Evolutionary conservation across 2,113 vertebrate genomes (phyloP).

Genomic region (Calidris pygmaea): DNA sequence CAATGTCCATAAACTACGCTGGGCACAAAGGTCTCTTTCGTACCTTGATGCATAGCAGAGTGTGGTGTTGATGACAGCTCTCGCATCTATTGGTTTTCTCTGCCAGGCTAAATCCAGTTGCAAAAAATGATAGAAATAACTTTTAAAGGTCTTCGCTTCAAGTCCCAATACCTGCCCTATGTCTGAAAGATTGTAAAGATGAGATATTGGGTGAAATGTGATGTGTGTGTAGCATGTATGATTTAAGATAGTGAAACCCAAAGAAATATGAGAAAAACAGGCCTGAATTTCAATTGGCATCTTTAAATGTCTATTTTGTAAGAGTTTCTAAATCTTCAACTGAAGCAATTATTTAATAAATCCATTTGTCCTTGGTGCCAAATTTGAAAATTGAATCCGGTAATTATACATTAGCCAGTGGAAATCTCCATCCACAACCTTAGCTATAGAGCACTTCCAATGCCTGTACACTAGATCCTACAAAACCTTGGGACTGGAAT

Average conservation of each 20-base stretch:
- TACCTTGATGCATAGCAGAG: constrained; percentile 44
- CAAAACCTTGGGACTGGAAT: not conserved
- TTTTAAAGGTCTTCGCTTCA: constrained; percentile 59
- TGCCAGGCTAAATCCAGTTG: constrained; percentile 29
- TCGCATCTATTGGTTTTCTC: constrained; percentile 17
- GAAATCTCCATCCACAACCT: not conserved
- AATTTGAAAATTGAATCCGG: constrained; percentile 46
- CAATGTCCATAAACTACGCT: constrained; percentile 15
- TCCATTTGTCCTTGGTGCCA: constrained; percentile 20
- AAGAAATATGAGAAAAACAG: constrained; percentile 26
- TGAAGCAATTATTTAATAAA: constrained; percentile 26
- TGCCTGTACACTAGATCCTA: not conserved
- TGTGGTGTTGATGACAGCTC: constrained; percentile 18
- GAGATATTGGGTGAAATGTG: constrained; percentile 35
- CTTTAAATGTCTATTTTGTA: not conserved
- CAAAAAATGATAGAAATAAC: constrained; percentile 58
- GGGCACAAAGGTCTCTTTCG: constrained; percentile 36
- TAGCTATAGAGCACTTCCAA: not conserved
- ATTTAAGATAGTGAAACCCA: constrained; percentile 31
- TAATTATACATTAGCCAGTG: constrained; percentile 36
- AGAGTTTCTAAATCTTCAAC: constrained; percentile 25
- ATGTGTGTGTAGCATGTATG: constrained; percentile 9
- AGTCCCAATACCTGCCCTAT: not conserved
- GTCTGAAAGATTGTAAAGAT: constrained; percentile 48
- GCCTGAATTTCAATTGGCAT: constrained; percentile 8